These are phyloP conservation scores for Globia sparganii DNA, from an alignment of 2,888 invertebrate species.

Conservation along the genomic window DNA sequence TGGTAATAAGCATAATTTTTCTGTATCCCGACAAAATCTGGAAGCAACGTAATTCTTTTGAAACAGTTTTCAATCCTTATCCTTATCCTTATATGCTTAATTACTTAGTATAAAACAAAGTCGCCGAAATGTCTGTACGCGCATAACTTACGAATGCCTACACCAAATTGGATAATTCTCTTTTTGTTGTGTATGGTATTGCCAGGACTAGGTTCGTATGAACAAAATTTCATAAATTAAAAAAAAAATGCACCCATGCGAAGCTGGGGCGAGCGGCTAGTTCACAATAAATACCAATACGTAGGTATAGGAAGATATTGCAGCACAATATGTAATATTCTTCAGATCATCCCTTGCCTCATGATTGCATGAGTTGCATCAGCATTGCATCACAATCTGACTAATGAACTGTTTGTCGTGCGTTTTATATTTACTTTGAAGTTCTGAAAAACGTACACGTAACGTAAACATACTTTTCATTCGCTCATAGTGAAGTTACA, in stretches of 20 bases:
- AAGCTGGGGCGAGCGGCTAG: no score
- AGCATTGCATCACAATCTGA: background rate
- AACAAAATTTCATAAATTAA: no score
- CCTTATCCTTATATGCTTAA: no score
- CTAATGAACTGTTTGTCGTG: background rate
- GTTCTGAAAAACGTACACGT: background rate
- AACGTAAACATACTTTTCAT: conserved; percentile 6
- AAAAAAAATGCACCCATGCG: no score
- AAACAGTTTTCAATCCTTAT: background rate
- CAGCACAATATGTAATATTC: conserved; percentile 2
- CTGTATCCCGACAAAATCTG: background rate
- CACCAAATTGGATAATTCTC: no score
- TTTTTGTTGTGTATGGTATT: no score
- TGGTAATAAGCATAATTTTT: background rate
- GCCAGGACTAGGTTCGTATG: no score
- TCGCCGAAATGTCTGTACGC: no score
- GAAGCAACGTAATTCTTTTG: background rate
- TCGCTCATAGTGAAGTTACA: conserved; percentile 2
- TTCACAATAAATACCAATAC: background rate
- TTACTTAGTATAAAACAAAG: no score
- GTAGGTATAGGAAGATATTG: background rate
- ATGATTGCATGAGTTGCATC: background rate
- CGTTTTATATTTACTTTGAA: background rate
- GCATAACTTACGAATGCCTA: no score
- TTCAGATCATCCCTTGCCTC: background rate